Base-by-base conservation (phyloP, 2,888 invertebrate species). In the Achlya flavicornis region DNA sequence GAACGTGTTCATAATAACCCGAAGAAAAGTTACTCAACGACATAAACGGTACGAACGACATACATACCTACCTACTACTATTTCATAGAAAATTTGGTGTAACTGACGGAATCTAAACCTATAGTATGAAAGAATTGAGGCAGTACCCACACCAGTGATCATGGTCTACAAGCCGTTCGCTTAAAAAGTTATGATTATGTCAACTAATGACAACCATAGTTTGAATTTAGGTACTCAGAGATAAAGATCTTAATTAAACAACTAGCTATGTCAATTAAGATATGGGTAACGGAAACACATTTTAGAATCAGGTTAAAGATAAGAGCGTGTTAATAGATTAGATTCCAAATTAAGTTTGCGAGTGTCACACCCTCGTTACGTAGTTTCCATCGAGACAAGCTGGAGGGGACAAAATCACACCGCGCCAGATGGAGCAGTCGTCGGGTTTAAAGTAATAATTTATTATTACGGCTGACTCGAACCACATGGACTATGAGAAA, bases 331-430 rank as follows among this genome's bases (percentile, higher is more conserved):
- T 86, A 87, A 85, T 85, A 84, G 84, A 86, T 86, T 83, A 83
- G 75, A 83, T 80, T 80, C 72, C 76, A 83, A 85, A 86, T 84
- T 80, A 85, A 85, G 83, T 87, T 86, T 79, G 80, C 75, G 70
- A 79, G 68, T 86, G 86, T 86, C 87, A 80, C 83, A 86, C 86
- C 88, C 86, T 88, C 80, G 85, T 87, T 84, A 60, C 60, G 19
- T 26, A 60, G 60, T 53, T 53, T 53, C 53, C 19, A 82, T 70
- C 63, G 66, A 66, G 66, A 53, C 59, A 64, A 61, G 64, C 59
- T 61, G 66, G 64, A 70, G 65, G 74, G 73, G 72, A 70, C 71
- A 71, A 72, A 78, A 80, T 78, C 81, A 77, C 71, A 70, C 69
- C 66, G 63, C 65, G 65, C 80, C 84, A 84, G 80, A 81, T 80